These are phyloP conservation scores for Thunnus thynnus DNA, from an alignment of 2,113 vertebrate genomes.

Conservation along the genomic window DNA sequence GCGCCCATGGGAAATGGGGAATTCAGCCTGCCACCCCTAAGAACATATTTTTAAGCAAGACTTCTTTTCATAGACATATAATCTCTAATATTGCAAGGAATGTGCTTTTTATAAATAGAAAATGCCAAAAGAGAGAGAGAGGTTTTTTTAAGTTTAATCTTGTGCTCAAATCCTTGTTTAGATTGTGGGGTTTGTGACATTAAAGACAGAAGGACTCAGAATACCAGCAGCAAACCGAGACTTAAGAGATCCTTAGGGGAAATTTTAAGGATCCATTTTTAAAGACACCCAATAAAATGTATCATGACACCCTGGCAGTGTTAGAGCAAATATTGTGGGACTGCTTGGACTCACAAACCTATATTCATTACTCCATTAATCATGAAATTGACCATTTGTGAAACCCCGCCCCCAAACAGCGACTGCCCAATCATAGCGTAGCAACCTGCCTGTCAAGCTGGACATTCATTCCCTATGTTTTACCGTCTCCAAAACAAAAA, in stretches of 20 bases:
- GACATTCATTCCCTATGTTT: too few relatives aligned
- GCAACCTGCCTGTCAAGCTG: not conserved
- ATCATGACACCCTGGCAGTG: conserved; percentile 36
- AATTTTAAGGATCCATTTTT: conserved; percentile 44
- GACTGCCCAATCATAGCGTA: not conserved
- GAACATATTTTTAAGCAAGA: conserved; percentile 76
- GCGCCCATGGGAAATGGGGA: conserved; percentile 77
- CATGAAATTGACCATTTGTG: conserved; percentile 12
- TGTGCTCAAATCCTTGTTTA: conserved; percentile 70
- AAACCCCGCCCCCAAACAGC: not conserved
- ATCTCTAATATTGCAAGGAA: conserved; percentile 76
- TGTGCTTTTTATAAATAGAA: conserved; percentile 75
- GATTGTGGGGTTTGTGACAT: conserved; percentile 57
- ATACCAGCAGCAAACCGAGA: conserved; percentile 46
- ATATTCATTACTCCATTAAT: conserved; percentile 50
- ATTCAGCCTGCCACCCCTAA: conserved; percentile 76
- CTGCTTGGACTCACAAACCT: conserved; percentile 30
- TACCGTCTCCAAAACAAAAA: too few relatives aligned
- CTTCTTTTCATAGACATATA: conserved; percentile 72
- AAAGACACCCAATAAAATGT: conserved; percentile 53
- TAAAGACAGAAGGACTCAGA: conserved; percentile 12
- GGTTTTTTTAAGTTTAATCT: conserved; percentile 25
- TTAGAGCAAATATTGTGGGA: conserved; percentile 45
- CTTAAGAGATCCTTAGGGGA: conserved; percentile 48
- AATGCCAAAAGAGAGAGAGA: conserved; percentile 11